Base-by-base conservation (phyloP, 2,797 vertebrate species). In the Emys orbicularis region DNA sequence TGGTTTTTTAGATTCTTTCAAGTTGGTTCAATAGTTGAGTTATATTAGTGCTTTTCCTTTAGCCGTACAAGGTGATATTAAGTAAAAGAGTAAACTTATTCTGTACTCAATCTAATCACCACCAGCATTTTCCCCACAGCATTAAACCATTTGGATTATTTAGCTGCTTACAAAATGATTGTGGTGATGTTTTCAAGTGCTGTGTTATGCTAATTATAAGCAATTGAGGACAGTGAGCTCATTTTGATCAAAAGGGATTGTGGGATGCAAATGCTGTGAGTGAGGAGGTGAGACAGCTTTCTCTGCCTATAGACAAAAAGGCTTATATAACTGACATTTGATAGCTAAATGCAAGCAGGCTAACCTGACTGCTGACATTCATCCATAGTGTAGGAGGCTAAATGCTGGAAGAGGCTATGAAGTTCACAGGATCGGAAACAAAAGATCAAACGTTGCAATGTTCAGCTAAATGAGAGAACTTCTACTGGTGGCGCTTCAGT, bases 241-340 rank as follows among this genome's bases (percentile, higher is more conserved):
- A 34, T 74, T 53, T 90, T 10, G 49, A 53, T 56, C 34, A 54
- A 76, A 15, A 72, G 49, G n/a, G 11, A 9, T 47, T 81, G 79
- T 94, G 79, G 90, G 87, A 88, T 81, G 89, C 52, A 37, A 68
- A 49, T n/a, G 13, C 15, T 12, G 41, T 11, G 29, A 49, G 49
- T 0, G 0, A n/a, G 23, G 31, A 15, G 23, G 12, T 5, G n/a
- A 18, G 86, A 80, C 25, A 79, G 18, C 50, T 37, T 12, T 54
- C 61, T 49, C 41, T 84, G 65, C 34, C 47, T 87, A 59, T 34
- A 65, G 16, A 79, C 50, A 57, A 4, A 21, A 34, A 76, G 44
- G 47, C 76, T 88, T 87, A 88, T 54, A 74, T 90, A 93, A 90
- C 76, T 88, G 94, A 79, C 57, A 9, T 91, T 88, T 88, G 68